A percentile compares a stretch with the other conserved stretches of the same genome.
phyloP scores from a whole-genome alignment of 2,113 vertebrate genomes.

The Haemorhous mexicanus region DNA sequence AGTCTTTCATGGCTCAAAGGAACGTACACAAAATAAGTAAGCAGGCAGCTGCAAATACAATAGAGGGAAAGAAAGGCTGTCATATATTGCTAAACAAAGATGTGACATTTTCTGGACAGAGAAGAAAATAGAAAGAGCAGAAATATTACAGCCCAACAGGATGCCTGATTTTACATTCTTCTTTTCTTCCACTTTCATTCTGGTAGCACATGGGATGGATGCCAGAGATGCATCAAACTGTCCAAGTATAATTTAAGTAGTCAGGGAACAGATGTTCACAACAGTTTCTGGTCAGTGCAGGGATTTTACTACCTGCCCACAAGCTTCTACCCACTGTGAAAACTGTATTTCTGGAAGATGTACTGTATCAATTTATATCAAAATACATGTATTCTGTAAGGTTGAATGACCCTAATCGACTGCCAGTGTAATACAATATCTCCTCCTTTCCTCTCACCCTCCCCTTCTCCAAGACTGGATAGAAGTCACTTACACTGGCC shows the following conservation, averaged over 20 bases:
- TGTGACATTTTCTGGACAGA: background rate
- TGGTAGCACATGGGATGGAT: background rate
- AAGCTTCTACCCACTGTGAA: conserved; percentile 32
- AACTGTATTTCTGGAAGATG: conserved; percentile 45
- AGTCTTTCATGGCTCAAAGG: background rate
- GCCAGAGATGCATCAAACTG: conserved; percentile 58
- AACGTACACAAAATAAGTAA: background rate
- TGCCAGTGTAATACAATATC: background rate
- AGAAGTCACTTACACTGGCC: background rate
- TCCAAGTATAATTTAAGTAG: conserved; percentile 61
- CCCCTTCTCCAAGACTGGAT: background rate
- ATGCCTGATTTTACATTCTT: conserved; percentile 37
- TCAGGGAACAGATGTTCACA: conserved; percentile 64
- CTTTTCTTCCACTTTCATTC: conserved; percentile 37
- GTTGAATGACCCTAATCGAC: background rate
- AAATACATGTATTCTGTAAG: background rate
- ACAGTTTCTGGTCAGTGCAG: conserved; percentile 58
- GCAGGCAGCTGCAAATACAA: background rate
- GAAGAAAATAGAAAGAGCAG: conserved; percentile 14
- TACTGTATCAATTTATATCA: background rate
- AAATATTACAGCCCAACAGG: conserved; percentile 22
- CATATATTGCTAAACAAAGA: conserved; percentile 25
- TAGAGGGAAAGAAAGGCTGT: background rate
- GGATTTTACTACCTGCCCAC: conserved; percentile 52
- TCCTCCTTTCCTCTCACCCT: background rate